Evolutionary conservation across 2,797 vertebrate genomes (phyloP), one percentile per base, ranked within the genome.

Genomic region (Anabas testudineus): DNA sequence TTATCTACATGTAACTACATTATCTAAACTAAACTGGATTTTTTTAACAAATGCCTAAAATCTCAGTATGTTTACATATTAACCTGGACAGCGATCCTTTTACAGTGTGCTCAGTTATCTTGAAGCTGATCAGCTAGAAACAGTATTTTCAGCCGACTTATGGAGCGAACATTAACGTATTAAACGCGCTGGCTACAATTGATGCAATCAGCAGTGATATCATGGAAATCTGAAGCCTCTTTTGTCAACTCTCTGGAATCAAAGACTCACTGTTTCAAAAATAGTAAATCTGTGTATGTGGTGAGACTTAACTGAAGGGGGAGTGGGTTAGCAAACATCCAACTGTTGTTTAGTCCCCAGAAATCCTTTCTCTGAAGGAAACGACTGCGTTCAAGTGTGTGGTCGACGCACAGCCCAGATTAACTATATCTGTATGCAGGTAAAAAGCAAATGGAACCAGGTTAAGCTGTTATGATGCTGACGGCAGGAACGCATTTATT

Each of bases 351-450:
- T 62, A 15, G 41, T 57, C 43, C 37, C 24, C 39, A 34, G 21
- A 75, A 7, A 24, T 18, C 12, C 18, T 18, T 2, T 15, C 13
- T 52, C 19, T 47, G 54, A 28, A 39, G 47, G 34, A 71, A 24
- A 2, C 26, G 24, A 21, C 36, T 34, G 28, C 81, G 81, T 90
- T 73, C n/a, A n/a, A n/a, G n/a, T n/a, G n/a, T n/a, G n/a, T n/a
- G n/a, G n/a, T 88, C 86, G 87, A 79, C 89, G 81, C 71, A 83
- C 5, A 56, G 69, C 66, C 71, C 90, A 85, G 91, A 43, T 10
- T 43, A 43, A 7, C 83, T 70, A 64, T 73, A 86, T 91, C 86
- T 90, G 83, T 85, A 43, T 57, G 48, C 85, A 91, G 90, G 84
- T 84, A 79, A 80, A 71, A 71, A 89, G 77, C 82, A 84, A 81